Evolutionary conservation across 1,140 invertebrate species (phyloP), one percentile per base, ranked within the genome.

Genomic region (Musca domestica): DNA sequence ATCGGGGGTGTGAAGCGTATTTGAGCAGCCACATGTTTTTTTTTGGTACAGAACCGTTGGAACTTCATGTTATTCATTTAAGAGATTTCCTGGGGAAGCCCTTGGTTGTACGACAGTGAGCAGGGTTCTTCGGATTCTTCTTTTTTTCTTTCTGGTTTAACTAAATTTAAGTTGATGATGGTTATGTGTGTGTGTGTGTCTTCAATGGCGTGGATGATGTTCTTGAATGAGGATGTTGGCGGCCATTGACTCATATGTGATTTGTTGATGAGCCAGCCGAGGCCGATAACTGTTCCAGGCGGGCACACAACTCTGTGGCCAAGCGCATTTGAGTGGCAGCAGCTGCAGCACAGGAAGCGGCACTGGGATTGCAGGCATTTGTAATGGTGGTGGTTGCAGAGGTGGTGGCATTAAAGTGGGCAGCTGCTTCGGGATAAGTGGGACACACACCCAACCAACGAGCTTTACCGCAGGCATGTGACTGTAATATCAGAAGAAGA

Each of bases 381-480:
- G 72, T 58, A 73, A 20, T 68, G 74, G 73, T 19, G 58, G 69
- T 49, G 20, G 81, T 15, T 82, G 71, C 19, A 82, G 77, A 12
- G 52, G 58, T 34, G 15, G 9, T 46, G 12, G 54, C 48, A 64
- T 82, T 83, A 61, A 79, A 81, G 58, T 70, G 69, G 27, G 71
- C 46, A 69, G 86, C 71, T 0, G 83, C 84, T 73, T 81, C 79
- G 30, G 77, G 79, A 71, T 78, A 81, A 58, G 75, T 81, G 9
- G 79, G 71, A 70, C 90, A 92, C 72, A 87, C 85, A 15, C 91
- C 91, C 68, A 85, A 83, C 91, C 90, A 92, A 74, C 88, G 86
- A 54, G 90, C 90, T 80, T 91, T 90, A 52, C 89, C 87, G 77
- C 86, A 88, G 56, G 89, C 87, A 77, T 92, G 90, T 17, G 89